These are phyloP conservation scores for Drosophila picticornis DNA, from an alignment of 2,888 invertebrate genomes.

Conservation along the genomic window DNA sequence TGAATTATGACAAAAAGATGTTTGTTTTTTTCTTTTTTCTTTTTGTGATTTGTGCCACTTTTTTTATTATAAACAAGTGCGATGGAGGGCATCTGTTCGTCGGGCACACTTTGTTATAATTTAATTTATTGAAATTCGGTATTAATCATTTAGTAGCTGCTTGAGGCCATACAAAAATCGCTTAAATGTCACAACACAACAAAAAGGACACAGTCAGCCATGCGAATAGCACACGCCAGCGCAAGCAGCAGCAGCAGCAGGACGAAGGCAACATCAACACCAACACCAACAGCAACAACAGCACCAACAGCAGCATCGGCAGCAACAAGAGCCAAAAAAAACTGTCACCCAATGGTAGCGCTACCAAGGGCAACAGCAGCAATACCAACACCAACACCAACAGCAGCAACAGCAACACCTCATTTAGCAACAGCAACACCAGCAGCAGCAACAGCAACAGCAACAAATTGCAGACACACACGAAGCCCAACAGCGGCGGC, in stretches of 20 bases:
- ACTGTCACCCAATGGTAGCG: conserved; percentile 54
- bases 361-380: conserved; percentile 35
- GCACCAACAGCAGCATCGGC: conserved; percentile 49
- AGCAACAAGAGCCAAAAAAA: conserved; percentile 64
- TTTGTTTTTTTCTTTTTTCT: neutral
- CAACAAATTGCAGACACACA: conserved; percentile 43
- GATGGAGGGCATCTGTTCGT: neutral
- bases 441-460: neutral
- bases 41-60: neutral
- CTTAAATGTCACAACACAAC: conserved; percentile 82
- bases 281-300: conserved; percentile 15
- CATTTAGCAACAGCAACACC: conserved; percentile 27
- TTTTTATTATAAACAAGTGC: neutral
- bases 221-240: conserved; percentile 58
- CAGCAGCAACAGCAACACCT: neutral
- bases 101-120: conserved; percentile 10
- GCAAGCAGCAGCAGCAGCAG: conserved; percentile 34
- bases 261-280: conserved; percentile 54
- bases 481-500: conserved; percentile 20
- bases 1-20: neutral
- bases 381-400: conserved; percentile 36
- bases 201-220: conserved; percentile 73
- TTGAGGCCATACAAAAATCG: conserved; percentile 35
- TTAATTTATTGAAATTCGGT: neutral
- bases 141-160: conserved; percentile 25